Percentiles rank a stretch among this genome's conserved stretches.
These are phyloP conservation scores for Thereva unica DNA, from an alignment of 2,888 invertebrate species.

Conservation along the genomic window DNA sequence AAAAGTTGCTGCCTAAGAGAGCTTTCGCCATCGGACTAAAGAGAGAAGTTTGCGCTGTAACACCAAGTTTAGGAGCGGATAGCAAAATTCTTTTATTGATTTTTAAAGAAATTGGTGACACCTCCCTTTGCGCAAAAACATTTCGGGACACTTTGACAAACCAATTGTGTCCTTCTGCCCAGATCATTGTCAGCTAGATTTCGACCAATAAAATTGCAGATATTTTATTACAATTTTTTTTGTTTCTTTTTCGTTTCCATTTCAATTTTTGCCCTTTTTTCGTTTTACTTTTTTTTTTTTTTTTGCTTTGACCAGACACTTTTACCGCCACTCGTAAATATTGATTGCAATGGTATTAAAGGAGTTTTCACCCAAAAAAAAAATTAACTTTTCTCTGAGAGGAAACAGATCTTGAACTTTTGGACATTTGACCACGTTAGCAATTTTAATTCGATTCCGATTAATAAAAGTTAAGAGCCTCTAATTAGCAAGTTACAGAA, in stretches of 20 bases:
- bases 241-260: neutral
- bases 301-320: too few species aligned
- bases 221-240: conserved; percentile 4
- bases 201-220: conserved; percentile 45
- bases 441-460: too few species aligned
- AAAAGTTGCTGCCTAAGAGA: neutral
- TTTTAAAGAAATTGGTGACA: conserved; percentile 43
- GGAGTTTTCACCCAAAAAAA: too few species aligned
- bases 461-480: too few species aligned
- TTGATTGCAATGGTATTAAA: too few species aligned
- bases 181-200: conserved; percentile 45
- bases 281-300: neutral
- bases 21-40: conserved; percentile 8
- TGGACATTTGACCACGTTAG: too few species aligned
- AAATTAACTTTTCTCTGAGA: too few species aligned
- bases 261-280: conserved; percentile 13
- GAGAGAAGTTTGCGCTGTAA: conserved; percentile 31
- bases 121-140: conserved; percentile 47
- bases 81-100: conserved; percentile 32
- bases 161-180: conserved; percentile 47
- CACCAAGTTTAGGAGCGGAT: conserved; percentile 28
- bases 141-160: conserved; percentile 46
- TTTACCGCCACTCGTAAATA: too few species aligned
- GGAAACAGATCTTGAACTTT: too few species aligned
- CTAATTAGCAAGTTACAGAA: too few species aligned